Base-by-base conservation (phyloP, 2,888 invertebrate genomes). In the Parasteatoda lunata region DNA sequence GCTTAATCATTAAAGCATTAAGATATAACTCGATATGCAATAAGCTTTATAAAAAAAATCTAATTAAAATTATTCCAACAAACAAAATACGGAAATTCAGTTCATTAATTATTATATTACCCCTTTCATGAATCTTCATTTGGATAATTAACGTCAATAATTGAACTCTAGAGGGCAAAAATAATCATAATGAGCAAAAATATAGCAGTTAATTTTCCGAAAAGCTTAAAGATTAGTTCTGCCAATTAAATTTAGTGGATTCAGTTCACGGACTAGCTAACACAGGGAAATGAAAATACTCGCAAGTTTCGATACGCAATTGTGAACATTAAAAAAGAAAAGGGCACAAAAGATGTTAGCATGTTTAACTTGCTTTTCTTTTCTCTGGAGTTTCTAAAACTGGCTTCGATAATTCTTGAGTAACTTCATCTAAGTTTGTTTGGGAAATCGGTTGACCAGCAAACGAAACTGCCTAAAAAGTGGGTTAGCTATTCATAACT, bases 401-500 rank as follows among this genome's bases (percentile, higher is more conserved):
- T 59, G n/a, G 59, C 9, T 59, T 8, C 59, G n/a, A 59, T 59
- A 59, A 4, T 9, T n/a, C 7, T n/a, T n/a, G n/a, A 59, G n/a
- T 13, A 59, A 59, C 59, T 13, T 13, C 59, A 59, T 5, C 8
- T 59, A 9, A 13, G 30, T n/a, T n/a, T 59, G 59, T 59, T 59
- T 59, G 59, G 30, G 4, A 59, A 59, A 59, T 59, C 59, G 59
- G 59, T 59, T 59, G 59, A 4, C 59, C 59, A 59, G n/a, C 11
- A 59, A 9, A 59, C 59, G 59, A 59, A 9, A n/a, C 9, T 59
- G n/a, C 9, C 9, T 59, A n/a, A 59, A 59, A 59, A 59, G 11
- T 59, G n/a, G 59, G 59, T 59, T 59, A 59, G 8, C 59, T 59
- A 59, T 59, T 59, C 59, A 59, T 59, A 59, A 59, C 59, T 59